These are phyloP conservation scores for Leptopterna dolabrata DNA, from an alignment of 2,888 invertebrate genomes.

Conservation along the genomic window DNA sequence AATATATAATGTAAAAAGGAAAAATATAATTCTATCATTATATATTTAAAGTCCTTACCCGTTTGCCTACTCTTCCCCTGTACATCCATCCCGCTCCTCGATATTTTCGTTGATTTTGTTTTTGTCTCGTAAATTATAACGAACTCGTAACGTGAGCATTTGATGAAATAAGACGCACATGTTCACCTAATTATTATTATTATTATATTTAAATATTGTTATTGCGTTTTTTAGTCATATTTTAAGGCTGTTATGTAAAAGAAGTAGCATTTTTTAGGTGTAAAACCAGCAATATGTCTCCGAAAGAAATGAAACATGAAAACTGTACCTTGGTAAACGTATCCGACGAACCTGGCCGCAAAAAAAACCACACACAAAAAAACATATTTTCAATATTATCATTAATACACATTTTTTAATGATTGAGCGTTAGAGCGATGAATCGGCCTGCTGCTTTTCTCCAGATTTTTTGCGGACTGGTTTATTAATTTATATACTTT, in stretches of 20 bases:
- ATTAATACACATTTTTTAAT: neutral
- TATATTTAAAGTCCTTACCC: neutral
- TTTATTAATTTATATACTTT: conserved; percentile 44
- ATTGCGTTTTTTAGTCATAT: conserved; percentile 57
- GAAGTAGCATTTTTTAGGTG: conserved; percentile 39
- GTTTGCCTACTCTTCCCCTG: neutral
- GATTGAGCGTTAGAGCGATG: neutral
- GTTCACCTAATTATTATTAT: conserved; percentile 22
- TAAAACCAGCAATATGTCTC: conserved; percentile 36
- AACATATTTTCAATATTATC: neutral
- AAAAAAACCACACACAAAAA: neutral
- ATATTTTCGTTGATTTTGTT: neutral
- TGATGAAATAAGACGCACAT: conserved; percentile 26
- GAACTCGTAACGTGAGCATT: conserved; percentile 34
- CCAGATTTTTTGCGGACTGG: conserved; percentile 31
- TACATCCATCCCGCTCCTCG: neutral
- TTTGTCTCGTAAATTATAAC: conserved; percentile 15
- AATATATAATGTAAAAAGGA: neutral
- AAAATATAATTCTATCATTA: neutral
- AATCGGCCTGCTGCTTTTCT: conserved; percentile 19
- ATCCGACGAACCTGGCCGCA: conserved; percentile 10
- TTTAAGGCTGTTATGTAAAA: conserved; percentile 58
- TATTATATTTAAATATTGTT: conserved; percentile 40
- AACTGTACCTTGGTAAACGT: neutral
- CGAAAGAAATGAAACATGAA: neutral